Evolutionary conservation across 2,113 vertebrate genomes (phyloP).

Genomic region (Plecotus auritus): DNA sequence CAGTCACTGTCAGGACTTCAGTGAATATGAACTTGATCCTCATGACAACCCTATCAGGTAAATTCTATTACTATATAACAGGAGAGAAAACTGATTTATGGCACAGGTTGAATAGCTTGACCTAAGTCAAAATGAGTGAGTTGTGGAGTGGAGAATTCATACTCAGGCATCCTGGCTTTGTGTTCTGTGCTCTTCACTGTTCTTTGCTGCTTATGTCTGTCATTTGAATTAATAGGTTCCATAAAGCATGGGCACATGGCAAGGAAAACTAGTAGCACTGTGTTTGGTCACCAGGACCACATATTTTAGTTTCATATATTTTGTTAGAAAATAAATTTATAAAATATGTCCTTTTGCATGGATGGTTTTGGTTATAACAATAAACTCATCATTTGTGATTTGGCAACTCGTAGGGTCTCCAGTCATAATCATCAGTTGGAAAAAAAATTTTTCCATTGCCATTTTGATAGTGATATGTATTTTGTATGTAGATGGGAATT

Average conservation of each 20-base stretch:
- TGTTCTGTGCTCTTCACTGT: neutral
- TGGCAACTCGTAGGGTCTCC: too few relatives aligned
- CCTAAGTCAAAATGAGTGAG: neutral
- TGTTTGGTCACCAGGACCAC: neutral
- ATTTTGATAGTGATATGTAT: too few relatives aligned
- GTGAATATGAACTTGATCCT: neutral
- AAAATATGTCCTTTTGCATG: neutral
- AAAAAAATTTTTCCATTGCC: too few relatives aligned
- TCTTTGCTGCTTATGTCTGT: neutral
- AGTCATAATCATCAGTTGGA: too few relatives aligned
- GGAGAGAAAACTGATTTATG: neutral
- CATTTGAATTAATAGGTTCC: neutral
- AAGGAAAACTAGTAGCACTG: neutral
- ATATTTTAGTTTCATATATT: neutral
- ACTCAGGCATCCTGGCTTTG: neutral
- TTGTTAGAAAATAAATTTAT: slow-evolving; percentile 25
- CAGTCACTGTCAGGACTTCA: neutral
- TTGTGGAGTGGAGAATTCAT: neutral
- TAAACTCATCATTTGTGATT: neutral
- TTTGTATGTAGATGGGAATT: too few relatives aligned
- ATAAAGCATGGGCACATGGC: neutral
- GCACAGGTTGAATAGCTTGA: neutral
- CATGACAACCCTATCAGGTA: neutral
- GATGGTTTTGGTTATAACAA: neutral
- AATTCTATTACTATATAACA: neutral